Evolutionary conservation across 2,888 invertebrate genomes (phyloP), one percentile per base, ranked within the genome.

Genomic region (Agapostemon virescens): DNA sequence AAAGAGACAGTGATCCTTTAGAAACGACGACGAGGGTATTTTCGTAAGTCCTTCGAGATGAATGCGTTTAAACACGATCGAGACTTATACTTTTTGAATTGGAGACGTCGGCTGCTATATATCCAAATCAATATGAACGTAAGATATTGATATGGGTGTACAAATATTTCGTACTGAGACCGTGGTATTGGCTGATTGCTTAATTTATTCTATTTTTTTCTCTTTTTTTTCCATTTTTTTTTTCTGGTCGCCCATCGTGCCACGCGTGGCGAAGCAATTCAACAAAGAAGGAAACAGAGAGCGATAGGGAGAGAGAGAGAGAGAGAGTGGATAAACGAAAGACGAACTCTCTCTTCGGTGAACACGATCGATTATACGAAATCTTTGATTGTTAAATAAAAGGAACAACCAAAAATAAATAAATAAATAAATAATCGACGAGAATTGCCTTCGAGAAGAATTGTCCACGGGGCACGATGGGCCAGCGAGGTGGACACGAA

Each of bases 141-240:
- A 89, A 90, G 87, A 91, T 92, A 92, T 92, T 91, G 92, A 92
- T 92, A 89, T 91, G 91, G 91, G 90, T 91, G 89, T 90, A 90
- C 87, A 86, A 86, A 90, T 89, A 90, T 91, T 91, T 91, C 89
- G 89, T 92, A 92, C 90, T 91, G 90, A 90, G 90, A 92, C 88
- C 90, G 91, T 92, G 92, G 91, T 92, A 92, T 91, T 92, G 92
- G 92, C 92, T 92, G 91, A 90, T 89, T 92, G 92, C 92, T 92
- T 92, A 89, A 91, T 90, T 91, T 90, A 88, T 91, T 90, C 86
- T 74, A 40, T 87, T 85, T 85, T 86, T 72, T 70, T 68, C 45
- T 45, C 55, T 78, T 23, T 45, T 80, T 80, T 61, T 66, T 69
- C 20, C 55, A 61, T 49, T 38, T 88, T 87, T 87, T 77, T 68